phyloP scores from a whole-genome alignment of 2,888 invertebrate genomes.

The Andrena dorsata region DNA sequence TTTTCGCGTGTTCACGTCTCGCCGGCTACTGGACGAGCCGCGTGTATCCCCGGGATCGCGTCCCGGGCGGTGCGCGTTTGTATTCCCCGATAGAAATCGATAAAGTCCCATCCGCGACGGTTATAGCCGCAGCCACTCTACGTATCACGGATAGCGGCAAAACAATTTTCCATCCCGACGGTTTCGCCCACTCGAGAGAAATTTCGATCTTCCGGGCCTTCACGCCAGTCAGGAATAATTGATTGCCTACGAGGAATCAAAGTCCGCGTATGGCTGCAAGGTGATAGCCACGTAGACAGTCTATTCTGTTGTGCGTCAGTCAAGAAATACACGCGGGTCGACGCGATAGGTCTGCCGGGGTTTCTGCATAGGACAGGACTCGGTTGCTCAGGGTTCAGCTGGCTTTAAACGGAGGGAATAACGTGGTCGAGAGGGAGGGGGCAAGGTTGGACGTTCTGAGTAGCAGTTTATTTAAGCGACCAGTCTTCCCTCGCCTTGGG shows the following conservation, averaged over 20 bases:
- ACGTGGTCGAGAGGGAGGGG: background rate
- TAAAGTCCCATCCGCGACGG: slow-evolving; percentile 71
- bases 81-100: slow-evolving; percentile 72
- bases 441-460: background rate
- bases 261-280: slow-evolving; percentile 29
- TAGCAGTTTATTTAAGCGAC: background rate
- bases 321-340: slow-evolving; percentile 1
- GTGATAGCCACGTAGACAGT: background rate
- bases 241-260: slow-evolving; percentile 54
- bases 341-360: slow-evolving; percentile 3
- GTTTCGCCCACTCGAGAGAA: slow-evolving; percentile 69
- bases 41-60: slow-evolving; percentile 47
- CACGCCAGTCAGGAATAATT: slow-evolving; percentile 66
- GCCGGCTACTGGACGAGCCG: slow-evolving; percentile 60
- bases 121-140: slow-evolving; percentile 52
- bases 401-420: background rate
- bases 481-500: too few relatives aligned
- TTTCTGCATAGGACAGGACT: slow-evolving; percentile 1
- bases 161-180: slow-evolving; percentile 73
- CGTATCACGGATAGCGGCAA: slow-evolving; percentile 67
- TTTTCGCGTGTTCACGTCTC: slow-evolving; percentile 72
- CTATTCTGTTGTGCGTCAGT: slow-evolving; percentile 15
- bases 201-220: slow-evolving; percentile 64
- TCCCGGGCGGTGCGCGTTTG: slow-evolving; percentile 57
- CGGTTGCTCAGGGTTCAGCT: slow-evolving; percentile 2